These are phyloP conservation scores for Incurvaria masculella DNA, from an alignment of 2,888 invertebrate genomes.

Conservation along the genomic window DNA sequence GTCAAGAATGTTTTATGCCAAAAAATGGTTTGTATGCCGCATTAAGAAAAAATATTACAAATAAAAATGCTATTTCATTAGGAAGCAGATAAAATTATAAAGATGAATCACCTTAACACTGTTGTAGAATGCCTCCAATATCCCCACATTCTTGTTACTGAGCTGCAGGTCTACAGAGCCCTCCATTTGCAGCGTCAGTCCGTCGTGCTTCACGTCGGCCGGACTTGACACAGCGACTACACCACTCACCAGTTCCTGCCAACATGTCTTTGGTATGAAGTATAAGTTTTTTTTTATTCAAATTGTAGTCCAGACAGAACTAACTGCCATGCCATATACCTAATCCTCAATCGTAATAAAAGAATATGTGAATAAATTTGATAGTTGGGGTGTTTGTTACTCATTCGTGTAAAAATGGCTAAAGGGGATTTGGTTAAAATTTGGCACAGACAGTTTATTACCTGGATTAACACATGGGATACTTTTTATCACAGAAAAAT, in stretches of 20 bases:
- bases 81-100: too few relatives aligned
- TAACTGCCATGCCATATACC: background rate
- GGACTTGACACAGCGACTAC: constrained; percentile 74
- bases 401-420: background rate
- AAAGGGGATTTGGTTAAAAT: background rate
- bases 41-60: too few relatives aligned
- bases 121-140: constrained; percentile 94
- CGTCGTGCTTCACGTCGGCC: constrained; percentile 86
- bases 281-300: background rate
- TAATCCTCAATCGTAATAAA: background rate
- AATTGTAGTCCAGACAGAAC: background rate
- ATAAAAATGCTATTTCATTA: too few relatives aligned
- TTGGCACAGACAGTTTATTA: background rate
- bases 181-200: constrained; percentile 80
- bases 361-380: background rate
- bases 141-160: constrained; percentile 88
- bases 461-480: too few relatives aligned
- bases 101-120: constrained; percentile 94
- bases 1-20: too few relatives aligned
- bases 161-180: constrained; percentile 87
- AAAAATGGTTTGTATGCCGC: too few relatives aligned
- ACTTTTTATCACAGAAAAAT: too few relatives aligned
- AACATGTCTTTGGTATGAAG: constrained; percentile 4
- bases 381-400: background rate
- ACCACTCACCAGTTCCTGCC: constrained; percentile 84